These are phyloP conservation scores for Limnothrissa miodon DNA, from an alignment of 2,113 vertebrate species.

Conservation along the genomic window DNA sequence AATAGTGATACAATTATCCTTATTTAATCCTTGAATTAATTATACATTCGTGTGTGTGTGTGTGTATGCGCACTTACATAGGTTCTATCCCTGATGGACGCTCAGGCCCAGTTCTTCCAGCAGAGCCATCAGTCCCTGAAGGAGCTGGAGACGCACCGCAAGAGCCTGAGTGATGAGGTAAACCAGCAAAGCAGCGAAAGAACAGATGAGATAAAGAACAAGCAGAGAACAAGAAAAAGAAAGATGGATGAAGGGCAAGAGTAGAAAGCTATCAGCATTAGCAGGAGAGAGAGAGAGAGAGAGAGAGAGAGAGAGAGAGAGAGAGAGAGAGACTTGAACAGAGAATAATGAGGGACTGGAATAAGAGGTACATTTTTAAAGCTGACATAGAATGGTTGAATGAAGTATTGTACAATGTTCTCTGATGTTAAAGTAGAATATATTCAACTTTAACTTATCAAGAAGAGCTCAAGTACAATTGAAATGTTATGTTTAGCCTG, in stretches of 20 bases:
- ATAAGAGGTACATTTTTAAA: not conserved
- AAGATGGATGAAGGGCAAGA: not conserved
- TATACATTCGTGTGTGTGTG: not conserved
- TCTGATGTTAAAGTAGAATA: too few species aligned
- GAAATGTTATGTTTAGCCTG: too few species aligned
- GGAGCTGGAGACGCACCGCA: slow-evolving; percentile 74
- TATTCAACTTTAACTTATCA: too few species aligned
- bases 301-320: too few species aligned
- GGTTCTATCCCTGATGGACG: slow-evolving; percentile 82
- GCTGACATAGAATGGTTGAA: too few species aligned
- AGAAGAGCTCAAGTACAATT: too few species aligned
- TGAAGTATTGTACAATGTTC: too few species aligned
- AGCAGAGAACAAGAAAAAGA: not conserved
- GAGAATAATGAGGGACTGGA: not conserved
- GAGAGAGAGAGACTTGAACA: not conserved
- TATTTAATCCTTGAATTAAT: too few species aligned
- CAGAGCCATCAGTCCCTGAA: slow-evolving; percentile 77
- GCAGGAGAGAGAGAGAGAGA: not conserved
- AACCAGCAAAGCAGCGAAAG: not conserved
- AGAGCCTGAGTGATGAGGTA: slow-evolving; percentile 78
- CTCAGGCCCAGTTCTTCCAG: slow-evolving; percentile 79
- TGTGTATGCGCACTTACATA: slow-evolving; percentile 46
- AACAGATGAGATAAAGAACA: not conserved
- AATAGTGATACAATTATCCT: too few species aligned
- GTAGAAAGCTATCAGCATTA: too few species aligned